Evolutionary conservation across 1,140 invertebrate species (phyloP), one percentile per base, ranked within the genome.

Genomic region (Ptiloglossa arizonensis): DNA sequence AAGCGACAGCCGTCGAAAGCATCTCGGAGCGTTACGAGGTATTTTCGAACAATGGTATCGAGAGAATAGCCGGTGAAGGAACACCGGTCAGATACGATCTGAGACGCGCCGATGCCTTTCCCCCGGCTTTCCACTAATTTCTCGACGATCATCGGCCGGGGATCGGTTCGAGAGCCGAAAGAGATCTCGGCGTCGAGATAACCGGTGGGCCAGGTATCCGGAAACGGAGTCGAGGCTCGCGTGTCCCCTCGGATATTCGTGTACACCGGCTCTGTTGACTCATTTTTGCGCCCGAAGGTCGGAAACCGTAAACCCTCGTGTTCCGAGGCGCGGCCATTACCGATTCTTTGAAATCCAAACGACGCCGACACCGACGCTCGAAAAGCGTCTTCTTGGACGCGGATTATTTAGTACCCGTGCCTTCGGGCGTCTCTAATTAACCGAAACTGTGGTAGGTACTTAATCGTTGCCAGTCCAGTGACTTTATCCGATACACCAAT

Each of bases 111-210:
- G 74, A 50, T 64, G 32, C 48, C 62, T 74, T 67, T 66, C 32
- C 80, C 29, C 27, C 41, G 68, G 29, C 64, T 83, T 83, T 82
- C 69, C 80, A 63, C 70, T 83, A 83, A 83, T 82, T 83, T 82
- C 80, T 72, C 64, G 63, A 13, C 54, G 32, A 62, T 63, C 63
- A 59, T 57, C 67, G 50, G n/a, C 11, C 74, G 24, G 17, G 41
- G n/a, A 46, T 11, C 24, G 41, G 22, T 41, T 57, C n/a, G 35
- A 66, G 27, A 48, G 56, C 9, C 52, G 57, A 68, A 32, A 52
- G 62, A 83, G 83, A 85, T 85, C 63, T 66, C 41, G n/a, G n/a
- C 60, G 71, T 32, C 68, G 29, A 72, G 83, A 85, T 85, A 83
- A 66, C 41, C 27, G n/a, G 69, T 19, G 69, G 63, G 41, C 11